Percentiles rank a stretch among this genome's conserved stretches.
Conservation (phyloP, 2,797 vertebrate genomes). For the Corythornis leucogaster region DNA sequence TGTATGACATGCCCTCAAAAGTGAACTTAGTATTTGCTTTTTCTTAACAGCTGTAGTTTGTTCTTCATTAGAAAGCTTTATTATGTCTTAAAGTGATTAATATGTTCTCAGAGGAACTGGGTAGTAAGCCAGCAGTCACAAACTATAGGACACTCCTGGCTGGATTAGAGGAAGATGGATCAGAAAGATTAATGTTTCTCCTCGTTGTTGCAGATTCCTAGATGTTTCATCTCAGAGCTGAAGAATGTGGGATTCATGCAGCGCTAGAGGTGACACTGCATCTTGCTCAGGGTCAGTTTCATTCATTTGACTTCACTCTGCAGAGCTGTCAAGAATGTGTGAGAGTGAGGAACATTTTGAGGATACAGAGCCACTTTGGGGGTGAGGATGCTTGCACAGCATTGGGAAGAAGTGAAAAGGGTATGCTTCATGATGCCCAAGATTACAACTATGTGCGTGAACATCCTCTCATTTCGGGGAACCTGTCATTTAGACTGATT, state of each 20-base stretch:
- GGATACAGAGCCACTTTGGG: background rate
- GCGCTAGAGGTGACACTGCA: background rate
- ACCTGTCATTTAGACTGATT: background rate
- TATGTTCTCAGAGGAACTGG: background rate
- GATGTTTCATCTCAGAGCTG: background rate
- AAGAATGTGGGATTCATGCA: fast-evolving
- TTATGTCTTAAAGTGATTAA: constrained; percentile 7
- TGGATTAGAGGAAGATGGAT: background rate
- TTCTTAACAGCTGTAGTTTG: constrained; percentile 20
- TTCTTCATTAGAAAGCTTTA: constrained; percentile 14
- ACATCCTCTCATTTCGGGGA: background rate
- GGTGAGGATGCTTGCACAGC: background rate
- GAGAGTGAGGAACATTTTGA: background rate
- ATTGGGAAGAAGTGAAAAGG: background rate
- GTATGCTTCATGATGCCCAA: background rate
- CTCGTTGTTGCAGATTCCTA: background rate
- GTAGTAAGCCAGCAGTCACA: background rate
- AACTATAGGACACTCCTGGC: background rate
- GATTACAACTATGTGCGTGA: background rate
- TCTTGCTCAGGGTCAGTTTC: background rate
- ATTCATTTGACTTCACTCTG: background rate
- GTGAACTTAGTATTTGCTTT: background rate
- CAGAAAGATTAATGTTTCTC: background rate
- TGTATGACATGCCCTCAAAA: background rate
- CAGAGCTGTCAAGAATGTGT: background rate